A percentile compares a stretch with the other conserved stretches of the same genome.
Evolutionary conservation across 37 sponge, comb jelly and placozoan genomes (phyloP).

Genomic region (Bolinopsis microptera): DNA sequence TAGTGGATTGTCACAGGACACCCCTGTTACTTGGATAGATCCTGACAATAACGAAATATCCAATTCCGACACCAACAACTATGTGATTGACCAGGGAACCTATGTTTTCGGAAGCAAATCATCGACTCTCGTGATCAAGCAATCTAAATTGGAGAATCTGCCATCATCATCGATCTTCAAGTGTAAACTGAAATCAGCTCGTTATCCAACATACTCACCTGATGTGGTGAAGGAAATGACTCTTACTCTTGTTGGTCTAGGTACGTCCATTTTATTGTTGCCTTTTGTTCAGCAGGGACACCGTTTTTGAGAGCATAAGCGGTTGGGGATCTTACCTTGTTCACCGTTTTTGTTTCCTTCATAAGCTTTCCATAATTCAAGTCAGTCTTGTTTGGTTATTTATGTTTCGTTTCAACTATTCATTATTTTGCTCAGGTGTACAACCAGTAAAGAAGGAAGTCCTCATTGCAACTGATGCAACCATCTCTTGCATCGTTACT

Average conservation of each 20-base stretch:
- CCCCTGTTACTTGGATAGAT: not conserved
- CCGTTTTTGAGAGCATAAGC: not conserved
- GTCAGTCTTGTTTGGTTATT: no score
- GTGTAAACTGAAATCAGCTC: not conserved
- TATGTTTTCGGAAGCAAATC: not conserved
- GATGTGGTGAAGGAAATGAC: not conserved
- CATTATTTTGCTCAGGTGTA: not conserved
- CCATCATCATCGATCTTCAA: not conserved
- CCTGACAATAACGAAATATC: not conserved
- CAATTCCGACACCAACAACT: not conserved
- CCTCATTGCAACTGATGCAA: not conserved
- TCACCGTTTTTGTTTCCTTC: no score
- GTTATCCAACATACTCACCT: not conserved
- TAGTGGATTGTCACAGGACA: not conserved
- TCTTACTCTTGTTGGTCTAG: not conserved
- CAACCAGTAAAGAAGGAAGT: not conserved
- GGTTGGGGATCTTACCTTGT: no score
- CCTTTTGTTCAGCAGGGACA: not conserved
- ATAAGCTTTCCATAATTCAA: no score
- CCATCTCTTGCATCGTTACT: not conserved
- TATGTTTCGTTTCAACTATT: no score
- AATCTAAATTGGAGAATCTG: not conserved
- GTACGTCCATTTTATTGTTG: no score
- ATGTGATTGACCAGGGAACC: not conserved
- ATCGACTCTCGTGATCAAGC: not conserved